These are phyloP conservation scores for Pristis pectinata DNA, from an alignment of 2,797 vertebrate genomes.

Conservation along the genomic window DNA sequence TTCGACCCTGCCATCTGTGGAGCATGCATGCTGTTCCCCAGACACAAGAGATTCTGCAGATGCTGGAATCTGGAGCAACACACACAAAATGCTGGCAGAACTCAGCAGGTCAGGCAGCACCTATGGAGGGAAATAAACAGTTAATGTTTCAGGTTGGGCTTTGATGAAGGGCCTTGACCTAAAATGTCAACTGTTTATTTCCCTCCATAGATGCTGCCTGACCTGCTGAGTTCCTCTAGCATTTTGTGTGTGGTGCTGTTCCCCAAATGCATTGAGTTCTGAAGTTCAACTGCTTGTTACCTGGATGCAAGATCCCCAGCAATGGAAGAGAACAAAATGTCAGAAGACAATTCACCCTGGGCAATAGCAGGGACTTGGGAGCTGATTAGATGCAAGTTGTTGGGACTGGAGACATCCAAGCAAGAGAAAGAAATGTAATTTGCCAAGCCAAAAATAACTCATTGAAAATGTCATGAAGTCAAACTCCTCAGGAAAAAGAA, in stretches of 20 bases:
- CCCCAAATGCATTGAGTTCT: not conserved
- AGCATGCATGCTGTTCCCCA: not conserved
- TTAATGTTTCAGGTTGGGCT: too few species aligned
- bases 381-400: not conserved
- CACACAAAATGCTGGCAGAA: too few species aligned
- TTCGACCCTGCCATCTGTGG: not conserved
- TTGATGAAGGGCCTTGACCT: too few species aligned
- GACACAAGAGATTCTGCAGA: too few species aligned
- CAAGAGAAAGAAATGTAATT: not conserved
- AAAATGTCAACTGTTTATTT: too few species aligned
- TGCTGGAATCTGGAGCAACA: too few species aligned
- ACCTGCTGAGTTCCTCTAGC: too few species aligned
- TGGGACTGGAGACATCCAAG: not conserved
- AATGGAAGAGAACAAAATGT: not conserved
- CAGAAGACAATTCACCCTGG: not conserved
- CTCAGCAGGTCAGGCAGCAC: too few species aligned
- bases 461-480: slow-evolving; percentile 14
- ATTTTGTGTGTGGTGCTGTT: too few species aligned
- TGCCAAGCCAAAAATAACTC: not conserved
- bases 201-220: too few species aligned
- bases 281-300: not conserved
- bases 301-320: not conserved
- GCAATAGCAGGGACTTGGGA: not conserved
- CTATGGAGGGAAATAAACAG: too few species aligned
- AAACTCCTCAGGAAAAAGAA: not conserved